These are phyloP conservation scores for Enhydra lutris DNA, from an alignment of 2,113 vertebrate genomes.

Conservation along the genomic window DNA sequence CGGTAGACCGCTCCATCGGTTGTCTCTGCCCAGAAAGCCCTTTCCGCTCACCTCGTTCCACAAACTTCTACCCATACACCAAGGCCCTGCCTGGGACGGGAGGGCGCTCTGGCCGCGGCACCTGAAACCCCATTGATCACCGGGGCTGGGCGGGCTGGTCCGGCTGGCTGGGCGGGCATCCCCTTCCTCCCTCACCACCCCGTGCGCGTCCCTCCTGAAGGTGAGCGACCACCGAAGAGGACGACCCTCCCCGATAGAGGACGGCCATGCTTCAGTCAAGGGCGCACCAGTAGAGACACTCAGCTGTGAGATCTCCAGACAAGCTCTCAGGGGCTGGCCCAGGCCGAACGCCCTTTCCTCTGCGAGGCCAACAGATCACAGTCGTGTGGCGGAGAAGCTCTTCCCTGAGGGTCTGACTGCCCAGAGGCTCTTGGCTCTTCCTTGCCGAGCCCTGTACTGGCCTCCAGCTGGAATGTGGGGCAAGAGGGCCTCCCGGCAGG, in stretches of 20 bases:
- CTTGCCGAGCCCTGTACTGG: background rate
- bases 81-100: background rate
- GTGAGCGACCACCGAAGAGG: background rate
- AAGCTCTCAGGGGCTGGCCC: background rate
- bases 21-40: no score
- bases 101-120: no score
- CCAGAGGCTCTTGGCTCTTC: no score
- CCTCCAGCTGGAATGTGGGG: background rate
- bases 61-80: background rate
- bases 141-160: background rate
- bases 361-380: background rate
- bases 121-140: background rate
- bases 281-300: rapidly evolving
- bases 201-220: background rate
- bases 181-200: background rate
- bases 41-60: background rate
- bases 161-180: background rate
- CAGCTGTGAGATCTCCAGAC: rapidly evolving
- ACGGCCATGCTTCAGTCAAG: background rate
- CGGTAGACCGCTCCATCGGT: rapidly evolving
- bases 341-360: background rate
- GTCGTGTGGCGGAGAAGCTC: background rate
- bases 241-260: background rate
- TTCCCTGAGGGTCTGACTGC: rapidly evolving
- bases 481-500: background rate